Evolutionary conservation across 2,888 invertebrate species (phyloP).

Genomic region (Acanthosoma haemorrhoidale): DNA sequence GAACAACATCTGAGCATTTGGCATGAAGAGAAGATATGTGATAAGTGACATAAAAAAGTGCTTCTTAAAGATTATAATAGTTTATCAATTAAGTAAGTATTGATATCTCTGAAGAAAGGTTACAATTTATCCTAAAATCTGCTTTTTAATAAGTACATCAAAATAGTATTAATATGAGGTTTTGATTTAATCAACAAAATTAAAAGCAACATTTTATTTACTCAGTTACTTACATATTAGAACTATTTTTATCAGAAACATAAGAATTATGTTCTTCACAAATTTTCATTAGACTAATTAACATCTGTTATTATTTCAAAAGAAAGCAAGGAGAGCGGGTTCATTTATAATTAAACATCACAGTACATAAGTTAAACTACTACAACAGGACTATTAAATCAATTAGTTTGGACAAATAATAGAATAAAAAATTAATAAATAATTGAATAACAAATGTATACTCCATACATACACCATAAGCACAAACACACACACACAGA

Average conservation of each 20-base stretch:
- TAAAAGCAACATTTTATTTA: conserved; percentile 12
- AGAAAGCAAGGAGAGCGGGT: conserved; percentile 7
- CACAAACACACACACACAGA: not conserved
- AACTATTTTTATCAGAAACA: conserved; percentile 7
- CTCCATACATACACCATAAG: not conserved
- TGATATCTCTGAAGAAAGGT: no score
- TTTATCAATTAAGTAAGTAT: no score
- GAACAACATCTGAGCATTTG: no score
- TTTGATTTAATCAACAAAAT: no score
- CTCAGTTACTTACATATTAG: not conserved
- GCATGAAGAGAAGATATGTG: no score
- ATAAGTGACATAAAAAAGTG: no score
- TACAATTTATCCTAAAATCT: no score
- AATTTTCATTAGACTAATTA: not conserved
- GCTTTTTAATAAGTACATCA: no score
- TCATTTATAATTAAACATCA: conserved; percentile 11
- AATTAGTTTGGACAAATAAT: conserved; percentile 1
- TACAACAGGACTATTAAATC: not conserved
- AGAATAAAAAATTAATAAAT: not conserved
- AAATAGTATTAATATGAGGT: no score
- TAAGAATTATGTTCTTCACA: not conserved
- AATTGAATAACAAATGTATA: not conserved
- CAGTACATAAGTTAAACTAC: not conserved
- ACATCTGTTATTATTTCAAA: not conserved
- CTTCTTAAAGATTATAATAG: no score